phyloP scores from a whole-genome alignment of 1,140 invertebrate genomes.

The Coelopa frigida region DNA sequence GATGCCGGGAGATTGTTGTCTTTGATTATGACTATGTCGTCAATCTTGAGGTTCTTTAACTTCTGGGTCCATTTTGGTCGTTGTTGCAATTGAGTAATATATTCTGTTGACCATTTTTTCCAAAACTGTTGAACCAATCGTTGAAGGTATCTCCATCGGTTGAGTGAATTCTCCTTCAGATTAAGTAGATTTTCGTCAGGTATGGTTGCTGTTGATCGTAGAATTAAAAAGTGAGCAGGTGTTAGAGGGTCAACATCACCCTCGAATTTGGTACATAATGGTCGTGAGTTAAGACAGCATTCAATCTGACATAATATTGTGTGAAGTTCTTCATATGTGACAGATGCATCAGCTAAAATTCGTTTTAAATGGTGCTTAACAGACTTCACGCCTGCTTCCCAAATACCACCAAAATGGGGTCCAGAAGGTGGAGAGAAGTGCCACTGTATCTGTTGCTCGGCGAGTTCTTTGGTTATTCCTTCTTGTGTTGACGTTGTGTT shows the following conservation, averaged over 20 bases:
- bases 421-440: conserved; percentile 2
- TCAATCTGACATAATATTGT: conserved; percentile 4
- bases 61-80: background rate
- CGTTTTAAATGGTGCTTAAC: conserved; percentile 3
- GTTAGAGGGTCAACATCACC: conserved; percentile 7
- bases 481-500: background rate
- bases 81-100: conserved; percentile 2
- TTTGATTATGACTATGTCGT: too few relatives aligned
- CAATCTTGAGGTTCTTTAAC: too few relatives aligned
- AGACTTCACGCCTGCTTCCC: conserved; percentile 8
- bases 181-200: background rate
- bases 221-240: conserved; percentile 3
- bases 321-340: conserved; percentile 8
- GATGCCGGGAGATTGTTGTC: too few relatives aligned
- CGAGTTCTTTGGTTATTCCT: background rate
- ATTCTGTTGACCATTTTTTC: conserved; percentile 1
- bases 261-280: conserved; percentile 3
- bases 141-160: conserved; percentile 6
- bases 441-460: conserved; percentile 3
- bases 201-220: background rate
- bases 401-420: conserved; percentile 8
- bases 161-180: background rate
- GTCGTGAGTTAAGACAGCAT: conserved; percentile 6
- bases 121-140: conserved; percentile 1
- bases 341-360: background rate